Evolutionary conservation across 2,113 vertebrate species (phyloP).

Genomic region (Ciconia maguari): DNA sequence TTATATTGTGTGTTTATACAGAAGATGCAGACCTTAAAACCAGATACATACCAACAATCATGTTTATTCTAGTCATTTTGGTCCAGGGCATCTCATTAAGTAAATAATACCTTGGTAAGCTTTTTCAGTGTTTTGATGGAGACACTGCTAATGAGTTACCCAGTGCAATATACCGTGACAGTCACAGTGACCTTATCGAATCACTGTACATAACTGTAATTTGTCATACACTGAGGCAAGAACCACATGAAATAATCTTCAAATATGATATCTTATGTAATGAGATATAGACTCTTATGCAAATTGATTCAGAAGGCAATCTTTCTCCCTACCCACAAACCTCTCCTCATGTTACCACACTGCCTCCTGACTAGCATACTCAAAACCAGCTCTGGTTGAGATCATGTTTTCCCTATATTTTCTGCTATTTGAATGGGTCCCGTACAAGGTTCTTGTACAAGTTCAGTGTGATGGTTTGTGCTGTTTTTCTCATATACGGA

Average conservation of each 20-base stretch:
- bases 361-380: neutral
- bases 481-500: neutral
- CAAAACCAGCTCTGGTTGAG: neutral
- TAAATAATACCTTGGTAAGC: neutral
- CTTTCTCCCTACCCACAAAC: neutral
- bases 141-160: neutral
- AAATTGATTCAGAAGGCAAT: neutral
- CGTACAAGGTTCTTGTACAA: neutral
- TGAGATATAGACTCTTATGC: neutral
- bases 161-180: neutral
- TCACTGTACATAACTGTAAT: neutral
- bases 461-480: neutral
- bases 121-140: neutral
- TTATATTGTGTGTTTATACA: neutral
- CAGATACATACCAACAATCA: neutral
- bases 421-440: neutral
- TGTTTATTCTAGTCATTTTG: neutral
- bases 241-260: neutral
- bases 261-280: neutral
- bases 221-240: neutral
- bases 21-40: neutral
- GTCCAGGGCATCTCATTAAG: neutral
- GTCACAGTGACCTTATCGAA: neutral
- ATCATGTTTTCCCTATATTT: neutral
- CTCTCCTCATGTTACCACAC: neutral